Percentiles rank a stretch among this genome's conserved stretches.
Evolutionary conservation across 1,140 invertebrate species (phyloP).

Genomic region (Bactericera cockerelli): DNA sequence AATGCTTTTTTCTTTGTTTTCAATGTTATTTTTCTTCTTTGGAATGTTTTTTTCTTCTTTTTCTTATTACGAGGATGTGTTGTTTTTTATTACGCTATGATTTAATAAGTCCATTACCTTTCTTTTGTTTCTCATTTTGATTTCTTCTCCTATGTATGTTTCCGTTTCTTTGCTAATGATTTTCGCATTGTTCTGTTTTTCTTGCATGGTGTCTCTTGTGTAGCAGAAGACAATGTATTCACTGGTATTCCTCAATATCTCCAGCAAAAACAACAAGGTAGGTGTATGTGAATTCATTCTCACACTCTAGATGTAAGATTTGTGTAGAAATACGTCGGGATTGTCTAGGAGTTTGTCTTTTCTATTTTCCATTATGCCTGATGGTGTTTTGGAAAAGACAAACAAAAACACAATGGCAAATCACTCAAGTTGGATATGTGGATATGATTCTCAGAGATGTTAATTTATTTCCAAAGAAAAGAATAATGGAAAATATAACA

Average conservation of each 20-base stretch:
- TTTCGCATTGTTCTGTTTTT: not conserved
- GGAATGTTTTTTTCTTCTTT: conserved; percentile 14
- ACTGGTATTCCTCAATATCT: not conserved
- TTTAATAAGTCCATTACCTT: not conserved
- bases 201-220: conserved; percentile 1
- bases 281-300: conserved; percentile 14
- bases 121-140: conserved; percentile 15
- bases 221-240: conserved; percentile 11
- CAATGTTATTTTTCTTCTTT: conserved; percentile 24
- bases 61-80: conserved; percentile 17
- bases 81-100: conserved; percentile 21
- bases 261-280: conserved; percentile 19
- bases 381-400: no score
- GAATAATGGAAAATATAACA: no score
- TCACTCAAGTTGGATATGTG: no score
- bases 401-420: no score
- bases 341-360: no score
- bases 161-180: not conserved
- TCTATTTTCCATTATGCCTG: no score
- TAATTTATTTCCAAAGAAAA: no score
- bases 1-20: conserved; percentile 13
- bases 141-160: no score
- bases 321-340: no score
- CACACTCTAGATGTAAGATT: no score
- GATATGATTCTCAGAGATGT: no score